These are phyloP conservation scores for Onychostoma macrolepis DNA, from an alignment of 2,113 vertebrate species.

Conservation along the genomic window DNA sequence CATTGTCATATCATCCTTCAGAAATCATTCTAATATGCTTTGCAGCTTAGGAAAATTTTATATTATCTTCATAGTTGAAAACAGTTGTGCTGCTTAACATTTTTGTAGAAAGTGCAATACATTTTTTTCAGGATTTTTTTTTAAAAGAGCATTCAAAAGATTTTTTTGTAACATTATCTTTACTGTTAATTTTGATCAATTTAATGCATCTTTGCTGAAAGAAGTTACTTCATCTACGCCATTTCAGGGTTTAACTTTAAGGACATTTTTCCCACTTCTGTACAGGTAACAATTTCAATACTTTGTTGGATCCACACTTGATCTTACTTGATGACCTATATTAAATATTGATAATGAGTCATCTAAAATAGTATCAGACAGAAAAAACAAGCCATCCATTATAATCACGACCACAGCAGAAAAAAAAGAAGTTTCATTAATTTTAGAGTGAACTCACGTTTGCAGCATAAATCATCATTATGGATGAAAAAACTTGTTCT, in stretches of 20 bases:
- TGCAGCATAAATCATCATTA: constrained; percentile 11
- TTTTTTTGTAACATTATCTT: not conserved
- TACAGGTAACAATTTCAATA: not conserved
- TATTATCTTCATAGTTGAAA: not conserved
- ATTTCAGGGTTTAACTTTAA: not conserved
- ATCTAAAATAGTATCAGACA: not conserved
- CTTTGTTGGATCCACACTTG: not conserved
- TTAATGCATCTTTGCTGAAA: not conserved
- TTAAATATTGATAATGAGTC: not conserved
- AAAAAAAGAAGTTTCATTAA: not conserved
- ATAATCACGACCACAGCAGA: not conserved
- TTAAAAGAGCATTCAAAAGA: not conserved
- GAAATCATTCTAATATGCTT: not conserved
- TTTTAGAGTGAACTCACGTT: constrained; percentile 5
- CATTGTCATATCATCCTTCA: not conserved
- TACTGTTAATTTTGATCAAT: not conserved
- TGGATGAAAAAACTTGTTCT: not conserved
- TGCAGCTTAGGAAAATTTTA: not conserved
- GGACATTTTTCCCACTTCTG: not conserved
- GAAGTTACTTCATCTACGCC: too few species aligned
- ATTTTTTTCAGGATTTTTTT: not conserved
- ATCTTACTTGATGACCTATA: not conserved
- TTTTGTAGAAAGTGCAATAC: not conserved
- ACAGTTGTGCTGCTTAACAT: not conserved
- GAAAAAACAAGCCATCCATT: not conserved